phyloP scores from a whole-genome alignment of 2,888 invertebrate genomes.

The Drosophila anomalata region DNA sequence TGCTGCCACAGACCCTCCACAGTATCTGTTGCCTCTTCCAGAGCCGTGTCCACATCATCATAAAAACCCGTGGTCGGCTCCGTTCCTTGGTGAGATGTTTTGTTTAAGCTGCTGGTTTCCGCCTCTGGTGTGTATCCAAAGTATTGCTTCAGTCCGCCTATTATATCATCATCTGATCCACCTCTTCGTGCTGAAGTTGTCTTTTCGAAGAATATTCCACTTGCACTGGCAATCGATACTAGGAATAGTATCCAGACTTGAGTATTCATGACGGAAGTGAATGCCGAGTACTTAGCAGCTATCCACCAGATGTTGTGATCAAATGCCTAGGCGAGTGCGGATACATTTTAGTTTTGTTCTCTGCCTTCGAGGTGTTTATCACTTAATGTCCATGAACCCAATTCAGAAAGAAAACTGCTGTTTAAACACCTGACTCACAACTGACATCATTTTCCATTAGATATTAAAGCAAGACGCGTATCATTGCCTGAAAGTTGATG shows the following conservation, averaged over 20 bases:
- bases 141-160: constrained; percentile 46
- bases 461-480: not conserved
- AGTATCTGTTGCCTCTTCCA: constrained; percentile 53
- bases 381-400: constrained; percentile 53
- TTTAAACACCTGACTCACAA: constrained; percentile 35
- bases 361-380: constrained; percentile 1
- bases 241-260: constrained; percentile 43
- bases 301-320: constrained; percentile 21
- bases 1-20: constrained; percentile 59
- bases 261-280: constrained; percentile 47
- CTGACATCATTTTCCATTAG: constrained; percentile 17
- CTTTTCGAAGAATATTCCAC: constrained; percentile 46
- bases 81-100: constrained; percentile 18
- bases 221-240: constrained; percentile 28
- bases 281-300: not conserved
- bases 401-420: constrained; percentile 54
- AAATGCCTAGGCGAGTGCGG: constrained; percentile 41
- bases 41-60: constrained; percentile 57
- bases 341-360: constrained; percentile 54
- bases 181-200: not conserved
- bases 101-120: constrained; percentile 19
- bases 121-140: constrained; percentile 26
- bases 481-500: too few species aligned
- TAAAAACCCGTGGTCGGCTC: constrained; percentile 13
- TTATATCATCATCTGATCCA: constrained; percentile 36